Conservation (phyloP, 2,888 invertebrate genomes). For the Ceratothoa steindachneri region DNA sequence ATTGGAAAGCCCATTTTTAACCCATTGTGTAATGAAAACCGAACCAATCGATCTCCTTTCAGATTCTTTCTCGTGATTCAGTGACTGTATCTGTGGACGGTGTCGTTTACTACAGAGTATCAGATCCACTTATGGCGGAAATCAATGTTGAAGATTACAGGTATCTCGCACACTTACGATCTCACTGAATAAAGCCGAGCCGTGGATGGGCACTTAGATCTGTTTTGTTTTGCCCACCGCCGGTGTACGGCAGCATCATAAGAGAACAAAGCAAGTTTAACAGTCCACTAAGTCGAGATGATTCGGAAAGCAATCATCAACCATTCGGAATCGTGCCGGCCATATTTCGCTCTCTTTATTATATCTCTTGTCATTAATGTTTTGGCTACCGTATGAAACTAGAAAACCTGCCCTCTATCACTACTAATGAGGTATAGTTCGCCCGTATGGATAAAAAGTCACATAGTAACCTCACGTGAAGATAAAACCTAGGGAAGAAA, state of each 20-base stretch:
- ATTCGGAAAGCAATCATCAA: no score
- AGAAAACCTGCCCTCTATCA: no score
- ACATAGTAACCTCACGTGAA: no score
- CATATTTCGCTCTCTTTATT: no score
- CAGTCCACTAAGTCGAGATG: no score
- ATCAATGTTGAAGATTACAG: slow-evolving; percentile 59
- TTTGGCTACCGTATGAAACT: no score
- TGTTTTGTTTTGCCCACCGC: background rate
- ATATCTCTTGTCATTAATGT: no score
- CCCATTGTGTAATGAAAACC: background rate
- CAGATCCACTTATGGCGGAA: slow-evolving; percentile 58
- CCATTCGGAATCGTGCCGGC: no score
- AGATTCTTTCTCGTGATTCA: slow-evolving; percentile 49
- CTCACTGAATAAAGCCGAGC: background rate
- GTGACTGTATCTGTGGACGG: slow-evolving; percentile 57
- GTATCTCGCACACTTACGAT: slow-evolving; percentile 32
- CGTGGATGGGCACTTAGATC: background rate
- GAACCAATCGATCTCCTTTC: slow-evolving; percentile 49
- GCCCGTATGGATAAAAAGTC: no score
- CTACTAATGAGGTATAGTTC: no score
- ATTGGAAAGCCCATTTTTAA: no score
- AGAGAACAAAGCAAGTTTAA: background rate
- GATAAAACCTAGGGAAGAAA: no score
- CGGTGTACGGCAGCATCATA: background rate
- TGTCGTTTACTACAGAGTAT: slow-evolving; percentile 53